Base-by-base conservation (phyloP, 1,140 invertebrate genomes). In the Caenorhabditis inopinata region DNA sequence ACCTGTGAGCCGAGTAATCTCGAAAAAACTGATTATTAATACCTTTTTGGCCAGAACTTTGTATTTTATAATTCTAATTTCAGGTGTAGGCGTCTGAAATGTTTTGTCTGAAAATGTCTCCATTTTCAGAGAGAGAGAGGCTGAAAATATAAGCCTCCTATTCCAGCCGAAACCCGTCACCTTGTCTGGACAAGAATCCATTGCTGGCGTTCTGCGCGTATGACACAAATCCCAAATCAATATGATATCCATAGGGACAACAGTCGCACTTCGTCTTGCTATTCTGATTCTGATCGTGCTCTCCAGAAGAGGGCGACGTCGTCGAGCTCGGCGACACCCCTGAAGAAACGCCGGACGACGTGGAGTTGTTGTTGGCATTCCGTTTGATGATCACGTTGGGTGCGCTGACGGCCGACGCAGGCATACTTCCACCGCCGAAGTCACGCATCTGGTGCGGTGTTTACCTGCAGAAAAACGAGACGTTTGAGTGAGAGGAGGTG, bases 231-330 rank as follows among this genome's bases (percentile, higher is more conserved):
- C 89, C 90, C 35, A 90, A 76, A 79, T 90, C 90, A 16, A 90
- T 88, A 83, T 90, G 90, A 80, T 88, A 90, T 23, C 90, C 90
- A 85, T 89, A 90, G 6, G 90, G 90, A 85, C 90, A 90, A 81
- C 90, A 90, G 0, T 83, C 85, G 81, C 90, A 90, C 68, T 81
- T 81, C 27, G 14, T 4, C 1, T 51, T 75, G 18, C 48, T 75
- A 29, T 75, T 75, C 45, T 47, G 47, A 75, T 75, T 75, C 23
- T 47, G 47, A 48, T 75, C 45, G 29, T 48, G 73, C 1, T 74
- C n/a, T 7, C 23, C 45, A 3, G 68, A 42, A 21, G 35, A 46
- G 3, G 73, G 73, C n/a, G 73, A 58, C 51, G 51, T 58, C 25
- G 23, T 68, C n/a, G 58, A 68, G 27, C 38, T 68, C 32, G 58